phyloP scores from a whole-genome alignment of 2,797 vertebrate species.

The Sciaenops ocellatus region DNA sequence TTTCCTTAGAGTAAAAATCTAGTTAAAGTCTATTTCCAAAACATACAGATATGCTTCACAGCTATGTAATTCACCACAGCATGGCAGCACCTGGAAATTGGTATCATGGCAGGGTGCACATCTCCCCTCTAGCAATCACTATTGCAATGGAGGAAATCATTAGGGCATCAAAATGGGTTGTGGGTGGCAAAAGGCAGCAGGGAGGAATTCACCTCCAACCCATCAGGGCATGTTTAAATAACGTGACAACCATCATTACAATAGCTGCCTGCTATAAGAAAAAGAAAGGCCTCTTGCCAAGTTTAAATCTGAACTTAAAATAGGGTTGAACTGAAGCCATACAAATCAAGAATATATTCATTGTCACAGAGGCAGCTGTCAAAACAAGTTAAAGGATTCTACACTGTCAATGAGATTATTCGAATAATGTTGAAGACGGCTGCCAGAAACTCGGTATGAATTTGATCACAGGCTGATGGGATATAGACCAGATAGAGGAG shows the following conservation, averaged over 20 bases:
- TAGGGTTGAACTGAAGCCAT: background rate
- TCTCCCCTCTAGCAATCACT: conserved; percentile 43
- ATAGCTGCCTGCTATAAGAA: background rate
- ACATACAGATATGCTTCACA: conserved; percentile 50
- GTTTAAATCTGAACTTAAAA: background rate
- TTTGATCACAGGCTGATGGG: conserved; percentile 5
- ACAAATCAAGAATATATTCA: background rate
- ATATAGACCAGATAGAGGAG: background rate
- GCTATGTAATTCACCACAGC: conserved; percentile 51
- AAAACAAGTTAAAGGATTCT: conserved; percentile 1
- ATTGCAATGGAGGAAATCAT: conserved; percentile 58
- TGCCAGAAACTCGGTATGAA: background rate
- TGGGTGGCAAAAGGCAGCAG: conserved; percentile 36
- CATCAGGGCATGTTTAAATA: conserved; percentile 32
- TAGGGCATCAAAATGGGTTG: conserved; percentile 46
- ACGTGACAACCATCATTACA: conserved; percentile 5
- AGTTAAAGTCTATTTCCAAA: conserved; percentile 47
- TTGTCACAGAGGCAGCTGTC: background rate
- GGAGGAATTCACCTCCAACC: conserved; percentile 33
- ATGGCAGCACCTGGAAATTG: conserved; percentile 51
- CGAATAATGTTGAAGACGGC: background rate
- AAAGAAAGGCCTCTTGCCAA: background rate
- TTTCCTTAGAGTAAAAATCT: conserved; percentile 36
- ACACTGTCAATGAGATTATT: background rate
- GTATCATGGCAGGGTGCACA: conserved; percentile 59